Conservation (phyloP, 2,113 vertebrate genomes). For the Varanus komodoensis region DNA sequence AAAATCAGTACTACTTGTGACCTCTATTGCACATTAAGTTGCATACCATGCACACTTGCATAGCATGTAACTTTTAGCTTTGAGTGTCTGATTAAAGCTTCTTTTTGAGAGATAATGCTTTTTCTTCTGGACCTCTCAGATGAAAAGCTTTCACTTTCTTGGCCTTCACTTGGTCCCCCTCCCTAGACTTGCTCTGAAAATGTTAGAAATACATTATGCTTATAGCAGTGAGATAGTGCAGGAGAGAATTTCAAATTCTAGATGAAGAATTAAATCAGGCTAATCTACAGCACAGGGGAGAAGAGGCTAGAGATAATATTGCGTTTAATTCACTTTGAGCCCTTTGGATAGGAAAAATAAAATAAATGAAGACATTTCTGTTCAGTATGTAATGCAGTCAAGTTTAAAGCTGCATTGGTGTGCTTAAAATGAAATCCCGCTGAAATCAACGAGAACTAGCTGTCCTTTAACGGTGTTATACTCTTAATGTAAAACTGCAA, state of each 20-base stretch:
- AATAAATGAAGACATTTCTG: neutral
- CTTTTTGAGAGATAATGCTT: too few species aligned
- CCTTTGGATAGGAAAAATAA: neutral
- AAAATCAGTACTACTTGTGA: too few species aligned
- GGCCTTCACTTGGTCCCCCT: neutral
- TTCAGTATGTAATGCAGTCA: neutral
- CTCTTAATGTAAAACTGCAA: too few species aligned
- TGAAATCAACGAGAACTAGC: neutral
- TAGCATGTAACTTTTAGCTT: too few species aligned
- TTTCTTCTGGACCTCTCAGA: too few species aligned
- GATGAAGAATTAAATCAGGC: neutral
- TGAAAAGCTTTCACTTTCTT: neutral
- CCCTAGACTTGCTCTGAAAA: neutral
- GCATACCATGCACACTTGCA: too few species aligned
- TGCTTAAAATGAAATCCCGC: too few species aligned
- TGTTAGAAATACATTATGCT: neutral
- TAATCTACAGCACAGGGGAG: neutral
- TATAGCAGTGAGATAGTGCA: neutral
- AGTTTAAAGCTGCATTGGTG: neutral
- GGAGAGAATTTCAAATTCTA: neutral
- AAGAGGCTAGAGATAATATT: neutral
- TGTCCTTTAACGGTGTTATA: too few species aligned
- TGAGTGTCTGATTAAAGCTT: too few species aligned
- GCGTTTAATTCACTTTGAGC: neutral
- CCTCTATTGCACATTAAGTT: too few species aligned